phyloP scores from a whole-genome alignment of 2,888 invertebrate species.

The Saturnia japonica region DNA sequence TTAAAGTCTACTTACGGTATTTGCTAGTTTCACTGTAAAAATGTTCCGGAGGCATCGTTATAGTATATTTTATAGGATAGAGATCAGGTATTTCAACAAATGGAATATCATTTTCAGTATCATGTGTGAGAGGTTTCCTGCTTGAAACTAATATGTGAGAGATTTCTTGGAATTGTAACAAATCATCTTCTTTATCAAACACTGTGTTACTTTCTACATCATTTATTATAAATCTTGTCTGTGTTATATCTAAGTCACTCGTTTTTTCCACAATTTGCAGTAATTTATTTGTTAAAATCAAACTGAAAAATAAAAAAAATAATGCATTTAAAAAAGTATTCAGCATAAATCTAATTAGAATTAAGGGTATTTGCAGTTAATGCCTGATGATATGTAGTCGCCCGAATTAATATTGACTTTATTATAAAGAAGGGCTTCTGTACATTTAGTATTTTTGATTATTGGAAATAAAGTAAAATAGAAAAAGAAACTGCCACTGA shows the following conservation, averaged over 20 bases:
- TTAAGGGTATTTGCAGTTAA: not conserved
- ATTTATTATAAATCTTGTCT: constrained; percentile 81
- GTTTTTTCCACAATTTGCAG: constrained; percentile 86
- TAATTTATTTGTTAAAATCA: constrained; percentile 84
- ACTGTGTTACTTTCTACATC: constrained; percentile 81
- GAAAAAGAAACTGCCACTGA: no score
- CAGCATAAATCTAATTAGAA: not conserved
- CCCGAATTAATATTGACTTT: no score
- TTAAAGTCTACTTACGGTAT: constrained; percentile 85
- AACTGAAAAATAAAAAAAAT: constrained; percentile 73
- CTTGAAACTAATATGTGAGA: constrained; percentile 86
- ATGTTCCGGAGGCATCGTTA: constrained; percentile 84
- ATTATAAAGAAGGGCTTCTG: no score
- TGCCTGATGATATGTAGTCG: not conserved
- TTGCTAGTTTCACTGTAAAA: constrained; percentile 84
- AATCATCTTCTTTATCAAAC: constrained; percentile 82
- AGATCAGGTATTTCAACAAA: constrained; percentile 85
- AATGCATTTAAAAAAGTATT: not conserved
- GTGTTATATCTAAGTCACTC: constrained; percentile 77
- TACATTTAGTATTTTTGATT: no score
- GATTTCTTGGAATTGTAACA: constrained; percentile 84
- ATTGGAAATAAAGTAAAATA: no score
- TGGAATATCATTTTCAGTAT: constrained; percentile 72
- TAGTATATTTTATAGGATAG: constrained; percentile 87
- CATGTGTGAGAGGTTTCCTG: constrained; percentile 82